Evolutionary conservation across 2,888 invertebrate genomes (phyloP), one percentile per base, ranked within the genome.

Genomic region (Aspidapion aeneum): DNA sequence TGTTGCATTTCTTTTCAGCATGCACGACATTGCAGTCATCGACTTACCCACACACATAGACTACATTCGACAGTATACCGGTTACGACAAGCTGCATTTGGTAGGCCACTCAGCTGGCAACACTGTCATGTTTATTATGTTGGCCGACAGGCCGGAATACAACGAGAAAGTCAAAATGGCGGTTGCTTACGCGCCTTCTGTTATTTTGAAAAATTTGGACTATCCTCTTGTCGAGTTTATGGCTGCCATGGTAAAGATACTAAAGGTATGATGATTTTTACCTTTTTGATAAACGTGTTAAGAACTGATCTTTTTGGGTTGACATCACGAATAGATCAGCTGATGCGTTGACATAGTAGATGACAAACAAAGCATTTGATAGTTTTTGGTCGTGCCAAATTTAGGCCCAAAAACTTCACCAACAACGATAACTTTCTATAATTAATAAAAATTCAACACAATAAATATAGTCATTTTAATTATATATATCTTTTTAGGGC

Each of bases 21-120:
- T 89, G 87, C 90, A 94, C 74, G 88, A 93, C 74, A 91, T 94
- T 76, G 91, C 89, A 1, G 78, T 84, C 60, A 84, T 82, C 67
- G 95, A 95, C 77, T 73, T 94, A 48, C 91, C 94, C 0, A 86
- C 90, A 0, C 88, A 87, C 80, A 87, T 96, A 50, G 89, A 94
- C 74, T 85, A 87, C 72, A 82, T 87, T 16, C 77, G 88, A 0
- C 69, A 74, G 0, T 57, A 68, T 1, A 89, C 91, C 0, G 82
- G 83, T 0, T 80, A 83, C 19, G 66, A 82, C 0, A 80, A 86
- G 58, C 72, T 94, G 0, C 87, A 88, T 70, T 93, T 91, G 73
- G 78, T 91, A 0, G 94, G 93, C 0, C 90, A 93, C 74, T 93
- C 92, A 0, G 86, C 86, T 74, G 93, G 91, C 1, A 86, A 87